Evolutionary conservation across 2,888 invertebrate genomes (phyloP).

Genomic region (Mesodorylaimus sp.): DNA sequence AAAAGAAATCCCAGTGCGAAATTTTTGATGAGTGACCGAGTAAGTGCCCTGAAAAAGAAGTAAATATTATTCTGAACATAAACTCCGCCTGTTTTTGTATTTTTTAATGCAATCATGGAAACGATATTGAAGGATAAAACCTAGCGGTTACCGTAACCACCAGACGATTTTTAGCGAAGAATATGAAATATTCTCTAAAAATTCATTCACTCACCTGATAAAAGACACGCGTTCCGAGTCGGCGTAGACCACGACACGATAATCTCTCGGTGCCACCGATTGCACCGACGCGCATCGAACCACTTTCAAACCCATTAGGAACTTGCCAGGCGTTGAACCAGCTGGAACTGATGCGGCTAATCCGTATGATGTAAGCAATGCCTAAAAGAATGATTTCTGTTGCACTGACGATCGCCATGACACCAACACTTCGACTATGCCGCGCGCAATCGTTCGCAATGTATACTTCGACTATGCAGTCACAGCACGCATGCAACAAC

Average conservation of each 20-base stretch:
- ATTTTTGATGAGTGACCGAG: slow-evolving; percentile 11
- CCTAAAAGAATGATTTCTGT: slow-evolving; percentile 5
- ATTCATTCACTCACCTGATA: background rate
- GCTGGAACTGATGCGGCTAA: slow-evolving; percentile 17
- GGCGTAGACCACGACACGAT: background rate
- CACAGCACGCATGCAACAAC: too few species aligned
- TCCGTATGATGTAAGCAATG: slow-evolving; percentile 19
- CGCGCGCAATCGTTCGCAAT: too few species aligned
- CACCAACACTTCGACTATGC: too few species aligned
- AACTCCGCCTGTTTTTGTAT: background rate
- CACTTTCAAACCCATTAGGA: slow-evolving; percentile 19
- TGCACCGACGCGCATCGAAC: slow-evolving; percentile 16
- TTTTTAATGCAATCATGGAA: background rate
- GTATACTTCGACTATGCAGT: too few species aligned
- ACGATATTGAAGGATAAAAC: too few species aligned
- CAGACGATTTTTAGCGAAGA: background rate
- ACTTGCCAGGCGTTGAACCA: slow-evolving; percentile 25
- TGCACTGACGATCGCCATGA: background rate
- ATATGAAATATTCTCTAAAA: background rate
- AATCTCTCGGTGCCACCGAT: slow-evolving; percentile 10
- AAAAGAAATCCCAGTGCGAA: slow-evolving; percentile 12
- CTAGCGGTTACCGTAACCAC: too few species aligned
- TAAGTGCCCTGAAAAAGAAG: slow-evolving; percentile 11
- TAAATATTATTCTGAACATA: background rate
- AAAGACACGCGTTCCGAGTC: background rate